A percentile compares a stretch with the other conserved stretches of the same genome.
Conservation (phyloP, 1,140 invertebrate genomes). For the Caerostris darwini region DNA sequence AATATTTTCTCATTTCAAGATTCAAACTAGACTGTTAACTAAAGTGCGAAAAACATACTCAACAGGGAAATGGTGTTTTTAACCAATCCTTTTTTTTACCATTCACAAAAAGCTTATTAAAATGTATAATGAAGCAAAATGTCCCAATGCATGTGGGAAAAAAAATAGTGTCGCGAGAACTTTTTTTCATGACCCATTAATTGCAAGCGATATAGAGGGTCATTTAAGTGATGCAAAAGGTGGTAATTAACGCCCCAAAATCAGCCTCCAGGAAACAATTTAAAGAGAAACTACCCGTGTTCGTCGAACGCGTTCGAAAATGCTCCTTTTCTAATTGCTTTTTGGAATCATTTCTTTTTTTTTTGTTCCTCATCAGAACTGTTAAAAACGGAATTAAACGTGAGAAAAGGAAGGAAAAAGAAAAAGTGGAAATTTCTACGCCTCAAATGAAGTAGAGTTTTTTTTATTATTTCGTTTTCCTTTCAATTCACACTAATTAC, state of each 20-base stretch:
- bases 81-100: not conserved
- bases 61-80: too few species aligned
- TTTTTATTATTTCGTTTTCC: not conserved
- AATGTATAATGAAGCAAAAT: not conserved
- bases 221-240: not conserved
- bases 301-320: not conserved
- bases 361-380: not conserved
- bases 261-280: constrained; percentile 10
- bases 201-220: not conserved
- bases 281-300: not conserved
- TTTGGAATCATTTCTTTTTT: not conserved
- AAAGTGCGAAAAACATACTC: too few species aligned
- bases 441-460: too few species aligned
- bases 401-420: not conserved
- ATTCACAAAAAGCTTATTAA: not conserved
- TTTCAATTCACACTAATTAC: not conserved
- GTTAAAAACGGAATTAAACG: not conserved
- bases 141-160: not conserved
- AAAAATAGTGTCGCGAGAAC: not conserved
- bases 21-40: too few species aligned
- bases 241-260: constrained; percentile 13
- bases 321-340: not conserved
- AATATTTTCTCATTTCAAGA: too few species aligned
- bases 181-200: not conserved
- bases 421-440: not conserved